These are phyloP conservation scores for Phataginus tricuspis DNA, from an alignment of 2,797 vertebrate species.

Conservation along the genomic window DNA sequence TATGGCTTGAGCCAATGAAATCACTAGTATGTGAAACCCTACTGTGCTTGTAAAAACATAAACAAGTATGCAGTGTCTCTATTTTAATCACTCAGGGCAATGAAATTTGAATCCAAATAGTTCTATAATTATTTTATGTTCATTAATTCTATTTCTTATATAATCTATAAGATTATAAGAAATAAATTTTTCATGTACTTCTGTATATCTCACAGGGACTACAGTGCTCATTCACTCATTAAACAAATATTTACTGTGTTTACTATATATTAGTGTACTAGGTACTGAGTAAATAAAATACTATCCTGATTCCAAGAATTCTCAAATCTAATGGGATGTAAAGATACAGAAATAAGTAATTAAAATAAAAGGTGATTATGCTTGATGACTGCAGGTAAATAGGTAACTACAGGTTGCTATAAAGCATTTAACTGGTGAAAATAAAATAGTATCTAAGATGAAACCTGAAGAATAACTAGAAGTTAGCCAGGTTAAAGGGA, in stretches of 20 bases:
- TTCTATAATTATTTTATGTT: conserved; percentile 39
- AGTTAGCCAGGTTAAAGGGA: conserved; percentile 16
- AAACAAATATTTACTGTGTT: background rate
- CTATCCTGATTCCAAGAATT: background rate
- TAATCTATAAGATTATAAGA: background rate
- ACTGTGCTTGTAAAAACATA: background rate
- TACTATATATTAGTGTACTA: background rate
- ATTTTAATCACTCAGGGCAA: background rate
- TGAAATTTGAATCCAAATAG: conserved; percentile 7
- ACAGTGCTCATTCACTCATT: background rate
- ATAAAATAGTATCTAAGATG: background rate
- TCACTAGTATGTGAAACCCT: background rate
- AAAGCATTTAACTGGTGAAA: conserved; percentile 11
- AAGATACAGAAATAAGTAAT: conserved; percentile 23
- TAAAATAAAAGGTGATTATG: background rate
- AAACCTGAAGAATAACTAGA: conserved; percentile 17
- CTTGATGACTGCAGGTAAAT: background rate
- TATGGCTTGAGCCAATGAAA: background rate
- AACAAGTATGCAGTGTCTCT: background rate
- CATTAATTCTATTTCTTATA: conserved; percentile 24
- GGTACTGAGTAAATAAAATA: background rate
- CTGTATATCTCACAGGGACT: background rate
- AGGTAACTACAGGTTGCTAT: background rate
- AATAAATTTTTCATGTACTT: background rate
- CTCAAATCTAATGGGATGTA: background rate